Evolutionary conservation across 2,888 invertebrate species (phyloP).

Genomic region (Drosophila kambysellisi): DNA sequence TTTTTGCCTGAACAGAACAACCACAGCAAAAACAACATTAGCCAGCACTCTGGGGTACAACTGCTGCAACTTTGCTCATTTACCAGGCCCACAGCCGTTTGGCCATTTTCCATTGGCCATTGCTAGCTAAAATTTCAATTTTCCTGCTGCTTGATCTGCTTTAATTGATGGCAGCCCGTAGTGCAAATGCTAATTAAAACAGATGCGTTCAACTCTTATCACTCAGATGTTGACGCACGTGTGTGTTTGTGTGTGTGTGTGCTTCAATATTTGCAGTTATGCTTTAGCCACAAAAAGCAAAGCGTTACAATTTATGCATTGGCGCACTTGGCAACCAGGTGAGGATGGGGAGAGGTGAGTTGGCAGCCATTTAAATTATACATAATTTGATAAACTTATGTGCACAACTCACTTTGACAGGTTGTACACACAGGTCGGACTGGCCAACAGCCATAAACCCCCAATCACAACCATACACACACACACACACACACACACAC

Average conservation of each 20-base stretch:
- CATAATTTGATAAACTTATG: slow-evolving; percentile 12
- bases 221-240: slow-evolving; percentile 22
- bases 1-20: slow-evolving; percentile 17
- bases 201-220: slow-evolving; percentile 50
- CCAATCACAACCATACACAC: neutral
- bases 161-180: slow-evolving; percentile 26
- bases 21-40: slow-evolving; percentile 1
- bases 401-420: slow-evolving; percentile 8
- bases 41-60: slow-evolving; percentile 35
- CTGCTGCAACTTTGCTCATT: slow-evolving; percentile 40
- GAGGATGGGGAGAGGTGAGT: neutral
- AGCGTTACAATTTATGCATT: slow-evolving; percentile 75
- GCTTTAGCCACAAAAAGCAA: slow-evolving; percentile 67
- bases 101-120: slow-evolving; percentile 20
- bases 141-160: neutral
- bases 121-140: slow-evolving; percentile 11
- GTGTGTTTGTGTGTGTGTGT: neutral
- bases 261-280: slow-evolving; percentile 72
- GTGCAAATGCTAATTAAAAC: slow-evolving; percentile 59
- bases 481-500: neutral
- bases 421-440: slow-evolving; percentile 8
- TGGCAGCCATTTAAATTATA: slow-evolving; percentile 19
- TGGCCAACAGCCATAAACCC: slow-evolving; percentile 5
- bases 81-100: slow-evolving; percentile 22
- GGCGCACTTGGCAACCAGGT: slow-evolving; percentile 41